Conservation (phyloP, 1,140 invertebrate genomes). For the Drosophila tristis region DNA sequence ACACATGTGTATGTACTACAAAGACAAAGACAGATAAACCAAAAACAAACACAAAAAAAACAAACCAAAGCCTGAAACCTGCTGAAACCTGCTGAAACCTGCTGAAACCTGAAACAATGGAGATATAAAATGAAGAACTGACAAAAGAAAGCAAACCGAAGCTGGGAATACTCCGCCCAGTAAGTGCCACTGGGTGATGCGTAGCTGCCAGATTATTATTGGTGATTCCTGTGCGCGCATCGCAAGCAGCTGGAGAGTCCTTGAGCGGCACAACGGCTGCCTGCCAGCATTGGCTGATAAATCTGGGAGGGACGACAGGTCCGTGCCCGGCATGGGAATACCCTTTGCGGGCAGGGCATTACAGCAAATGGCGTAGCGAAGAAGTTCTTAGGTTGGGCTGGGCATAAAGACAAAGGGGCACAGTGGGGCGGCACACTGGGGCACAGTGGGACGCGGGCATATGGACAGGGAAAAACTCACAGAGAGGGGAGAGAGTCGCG, state of each 20-base stretch:
- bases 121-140: neutral
- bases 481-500: neutral
- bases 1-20: neutral
- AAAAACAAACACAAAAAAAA: conserved; percentile 15
- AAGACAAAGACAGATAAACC: conserved; percentile 29
- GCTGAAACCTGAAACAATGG: conserved; percentile 23
- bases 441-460: conserved; percentile 1
- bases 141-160: neutral
- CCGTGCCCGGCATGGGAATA: neutral
- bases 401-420: conserved; percentile 21
- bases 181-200: too few relatives aligned
- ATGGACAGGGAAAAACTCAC: too few relatives aligned
- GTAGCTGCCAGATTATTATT: too few relatives aligned
- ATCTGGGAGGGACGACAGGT: neutral
- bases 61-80: conserved; percentile 24
- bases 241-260: too few relatives aligned
- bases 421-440: conserved; percentile 5
- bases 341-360: conserved; percentile 19
- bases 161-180: conserved; percentile 6
- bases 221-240: too few relatives aligned
- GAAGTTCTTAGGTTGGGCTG: conserved; percentile 37
- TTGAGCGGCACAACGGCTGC: neutral
- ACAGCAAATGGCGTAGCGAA: conserved; percentile 56
- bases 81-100: too few relatives aligned
- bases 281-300: neutral